phyloP scores from a whole-genome alignment of 2,797 vertebrate genomes.

The Rhabdophis nuchalis region DNA sequence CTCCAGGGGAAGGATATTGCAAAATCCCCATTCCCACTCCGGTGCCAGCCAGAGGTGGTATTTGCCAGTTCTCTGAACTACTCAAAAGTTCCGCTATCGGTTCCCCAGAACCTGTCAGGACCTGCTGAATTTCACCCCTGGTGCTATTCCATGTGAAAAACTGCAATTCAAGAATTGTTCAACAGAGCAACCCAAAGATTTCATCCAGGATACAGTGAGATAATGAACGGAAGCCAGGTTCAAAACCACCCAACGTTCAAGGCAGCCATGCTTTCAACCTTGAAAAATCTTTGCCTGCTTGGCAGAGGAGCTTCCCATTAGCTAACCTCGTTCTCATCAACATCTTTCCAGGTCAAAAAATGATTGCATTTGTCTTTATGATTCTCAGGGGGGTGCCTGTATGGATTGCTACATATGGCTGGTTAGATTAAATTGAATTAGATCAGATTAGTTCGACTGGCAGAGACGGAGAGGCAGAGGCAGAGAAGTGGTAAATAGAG shows the following conservation, averaged over 20 bases:
- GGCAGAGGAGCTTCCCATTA: slow-evolving; percentile 23
- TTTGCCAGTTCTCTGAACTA: too few species aligned
- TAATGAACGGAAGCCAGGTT: slow-evolving; percentile 31
- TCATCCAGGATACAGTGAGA: slow-evolving; percentile 15
- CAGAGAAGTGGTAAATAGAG: slow-evolving; percentile 41
- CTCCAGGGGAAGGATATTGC: too few species aligned
- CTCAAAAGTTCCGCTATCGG: too few species aligned
- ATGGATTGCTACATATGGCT: slow-evolving; percentile 36
- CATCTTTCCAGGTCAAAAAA: slow-evolving; percentile 56
- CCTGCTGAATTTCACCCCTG: not conserved
- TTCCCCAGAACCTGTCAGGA: too few species aligned
- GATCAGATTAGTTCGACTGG: slow-evolving; percentile 38
- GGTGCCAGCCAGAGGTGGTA: too few species aligned
- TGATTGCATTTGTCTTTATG: slow-evolving; percentile 33
- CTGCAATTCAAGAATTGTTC: slow-evolving; percentile 27
- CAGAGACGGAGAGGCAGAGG: slow-evolving; percentile 49
- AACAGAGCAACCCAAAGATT: slow-evolving; percentile 34
- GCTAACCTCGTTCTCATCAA: slow-evolving; percentile 40
- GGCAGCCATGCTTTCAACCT: slow-evolving; percentile 26
- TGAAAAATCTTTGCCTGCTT: slow-evolving; percentile 29
- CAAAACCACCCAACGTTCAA: slow-evolving; percentile 39
- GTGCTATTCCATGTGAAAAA: not conserved
- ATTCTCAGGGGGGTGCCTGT: slow-evolving; percentile 31
- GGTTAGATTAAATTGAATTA: slow-evolving; percentile 42
- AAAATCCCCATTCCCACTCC: too few species aligned